Base-by-base conservation (phyloP, 1,140 invertebrate species). In the Solenopsis invicta region DNA sequence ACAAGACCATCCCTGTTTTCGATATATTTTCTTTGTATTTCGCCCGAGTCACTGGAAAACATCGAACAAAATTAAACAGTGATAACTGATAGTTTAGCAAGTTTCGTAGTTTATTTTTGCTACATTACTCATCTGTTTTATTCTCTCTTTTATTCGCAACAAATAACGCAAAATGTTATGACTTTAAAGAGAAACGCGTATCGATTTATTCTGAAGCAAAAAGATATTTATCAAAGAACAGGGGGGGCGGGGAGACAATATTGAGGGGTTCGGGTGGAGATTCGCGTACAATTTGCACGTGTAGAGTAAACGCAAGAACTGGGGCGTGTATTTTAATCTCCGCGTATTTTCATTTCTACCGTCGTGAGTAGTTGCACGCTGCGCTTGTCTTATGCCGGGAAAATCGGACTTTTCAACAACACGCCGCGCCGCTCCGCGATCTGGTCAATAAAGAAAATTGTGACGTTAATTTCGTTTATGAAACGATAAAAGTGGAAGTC, bases 341-440 rank as follows among this genome's bases (percentile, higher is more conserved):
- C 8, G 37, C 37, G 59, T 87, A 87, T 72, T 72, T 74, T 67
- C 56, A 67, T 89, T 87, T 85, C 82, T 69, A 41, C 16, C 50
- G 5, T 12, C 24, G 24, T 13, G 29, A 59, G 56, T 66, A 62
- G 18, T 52, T 80, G 12, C 9, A n/a, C 52, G 66, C 2, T 48
- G 24, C 59, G n/a, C 54, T 21, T 8, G 48, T 81, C 71, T 87
- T 81, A 62, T 48, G 8, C 18, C 21, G 8, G 6, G 54, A 12
- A 37, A 18, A 45, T 37, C 6, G 85, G 41, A 69, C 62, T 69
- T 76, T 75, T 41, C 18, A 34, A 29, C 8, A 37, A 29, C 37
- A 18, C 18, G 18, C 45, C 41, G 29, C 18, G 18, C 45, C 41
- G 29, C 37, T 29, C 34, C 5, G 24, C 13, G 12, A 54, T 41